Evolutionary conservation across 2,888 invertebrate genomes (phyloP).

Genomic region (Sarcophaga carnaria): DNA sequence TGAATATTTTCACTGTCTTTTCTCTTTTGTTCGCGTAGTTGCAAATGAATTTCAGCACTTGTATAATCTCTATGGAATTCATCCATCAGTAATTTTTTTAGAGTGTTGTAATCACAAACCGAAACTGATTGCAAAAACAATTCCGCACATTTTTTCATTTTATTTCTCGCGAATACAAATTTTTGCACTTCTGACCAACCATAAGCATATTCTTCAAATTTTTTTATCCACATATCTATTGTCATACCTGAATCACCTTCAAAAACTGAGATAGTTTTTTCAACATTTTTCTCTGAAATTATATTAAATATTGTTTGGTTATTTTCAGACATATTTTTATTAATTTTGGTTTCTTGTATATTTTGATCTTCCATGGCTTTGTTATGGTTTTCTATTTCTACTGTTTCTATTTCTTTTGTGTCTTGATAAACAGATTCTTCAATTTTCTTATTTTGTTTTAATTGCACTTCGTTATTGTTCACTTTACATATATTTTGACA

Average conservation of each 20-base stretch:
- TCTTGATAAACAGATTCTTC: constrained; percentile 2
- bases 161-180: constrained; percentile 20
- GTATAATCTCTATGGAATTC: constrained; percentile 44
- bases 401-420: constrained; percentile 49
- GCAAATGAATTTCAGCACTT: constrained; percentile 41
- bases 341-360: neutral
- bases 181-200: constrained; percentile 23
- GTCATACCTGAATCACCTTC: constrained; percentile 14
- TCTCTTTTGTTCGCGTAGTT: constrained; percentile 34
- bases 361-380: neutral
- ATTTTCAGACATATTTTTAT: neutral
- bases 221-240: constrained; percentile 29
- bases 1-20: constrained; percentile 43
- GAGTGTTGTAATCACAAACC: neutral
- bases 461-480: too few relatives aligned
- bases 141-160: constrained; percentile 29
- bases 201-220: neutral
- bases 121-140: constrained; percentile 32
- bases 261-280: constrained; percentile 22
- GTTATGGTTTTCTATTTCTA: neutral
- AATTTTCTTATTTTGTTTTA: too few relatives aligned
- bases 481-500: too few relatives aligned
- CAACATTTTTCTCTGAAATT: constrained; percentile 11
- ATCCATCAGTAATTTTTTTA: constrained; percentile 24
- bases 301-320: neutral